Conservation (phyloP, 2,797 vertebrate species). For the Lerista edwardsae region DNA sequence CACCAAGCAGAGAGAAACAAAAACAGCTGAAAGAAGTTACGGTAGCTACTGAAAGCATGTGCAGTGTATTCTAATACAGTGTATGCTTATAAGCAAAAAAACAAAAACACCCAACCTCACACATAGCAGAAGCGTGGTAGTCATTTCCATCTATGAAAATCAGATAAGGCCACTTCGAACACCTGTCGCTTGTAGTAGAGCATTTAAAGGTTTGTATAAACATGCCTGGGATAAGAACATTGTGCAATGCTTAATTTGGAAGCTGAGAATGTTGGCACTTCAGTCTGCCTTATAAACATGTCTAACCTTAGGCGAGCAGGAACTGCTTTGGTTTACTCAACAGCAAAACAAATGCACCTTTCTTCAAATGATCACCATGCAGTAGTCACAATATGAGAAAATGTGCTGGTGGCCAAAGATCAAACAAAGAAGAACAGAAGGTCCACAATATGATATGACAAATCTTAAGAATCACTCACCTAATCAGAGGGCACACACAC, state of each 20-base stretch:
- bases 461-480: background rate
- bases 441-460: background rate
- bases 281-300: background rate
- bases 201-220: background rate
- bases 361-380: no score
- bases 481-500: background rate
- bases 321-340: background rate
- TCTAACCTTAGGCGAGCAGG: background rate
- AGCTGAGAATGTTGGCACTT: background rate
- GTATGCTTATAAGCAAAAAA: background rate
- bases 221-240: background rate
- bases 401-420: background rate
- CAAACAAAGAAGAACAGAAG: background rate
- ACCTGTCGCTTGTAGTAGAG: background rate
- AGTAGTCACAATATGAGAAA: background rate
- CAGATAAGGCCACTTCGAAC: background rate
- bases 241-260: background rate
- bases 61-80: background rate
- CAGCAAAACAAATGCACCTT: background rate
- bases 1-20: background rate
- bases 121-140: background rate
- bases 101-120: no score
- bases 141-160: background rate
- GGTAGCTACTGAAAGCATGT: accelerated
- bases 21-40: background rate